A percentile compares a stretch with the other conserved stretches of the same genome.
These are phyloP conservation scores for Monochamus saltuarius DNA, from an alignment of 1,140 invertebrate species.

Conservation along the genomic window DNA sequence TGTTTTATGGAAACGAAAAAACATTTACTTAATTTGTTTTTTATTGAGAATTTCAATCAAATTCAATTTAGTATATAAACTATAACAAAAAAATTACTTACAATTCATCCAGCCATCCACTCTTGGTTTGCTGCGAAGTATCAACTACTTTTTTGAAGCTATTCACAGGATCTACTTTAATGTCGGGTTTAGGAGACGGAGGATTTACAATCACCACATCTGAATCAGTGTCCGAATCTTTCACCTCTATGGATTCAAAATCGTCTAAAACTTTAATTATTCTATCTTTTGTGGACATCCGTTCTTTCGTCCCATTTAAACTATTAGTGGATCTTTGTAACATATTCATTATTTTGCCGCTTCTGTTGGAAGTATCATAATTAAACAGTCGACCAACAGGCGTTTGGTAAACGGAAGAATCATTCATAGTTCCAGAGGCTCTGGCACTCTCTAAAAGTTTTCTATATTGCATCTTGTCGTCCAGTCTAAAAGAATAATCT, in stretches of 20 bases:
- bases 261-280: slow-evolving; percentile 45
- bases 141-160: slow-evolving; percentile 44
- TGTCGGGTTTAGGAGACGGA: slow-evolving; percentile 46
- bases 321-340: slow-evolving; percentile 14
- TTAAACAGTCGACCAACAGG: slow-evolving; percentile 36
- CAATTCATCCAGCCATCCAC: slow-evolving; percentile 41
- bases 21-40: no score
- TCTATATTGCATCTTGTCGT: slow-evolving; percentile 47
- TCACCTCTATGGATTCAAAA: slow-evolving; percentile 39
- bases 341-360: slow-evolving; percentile 22
- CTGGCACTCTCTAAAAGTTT: slow-evolving; percentile 32
- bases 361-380: slow-evolving; percentile 7
- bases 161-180: slow-evolving; percentile 45
- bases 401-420: slow-evolving; percentile 39
- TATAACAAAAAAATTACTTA: slow-evolving; percentile 35
- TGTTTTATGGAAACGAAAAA: no score
- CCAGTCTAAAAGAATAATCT: slow-evolving; percentile 41
- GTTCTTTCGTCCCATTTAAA: slow-evolving; percentile 26
- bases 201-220: slow-evolving; percentile 40
- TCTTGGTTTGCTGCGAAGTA: slow-evolving; percentile 32
- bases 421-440: slow-evolving; percentile 16
- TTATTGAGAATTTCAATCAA: no score
- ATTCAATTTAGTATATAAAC: no score
- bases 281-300: slow-evolving; percentile 39
- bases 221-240: slow-evolving; percentile 48